A percentile compares a stretch with the other conserved stretches of the same genome.
These are phyloP conservation scores for Automeris io DNA, from an alignment of 2,888 invertebrate species.

Conservation along the genomic window DNA sequence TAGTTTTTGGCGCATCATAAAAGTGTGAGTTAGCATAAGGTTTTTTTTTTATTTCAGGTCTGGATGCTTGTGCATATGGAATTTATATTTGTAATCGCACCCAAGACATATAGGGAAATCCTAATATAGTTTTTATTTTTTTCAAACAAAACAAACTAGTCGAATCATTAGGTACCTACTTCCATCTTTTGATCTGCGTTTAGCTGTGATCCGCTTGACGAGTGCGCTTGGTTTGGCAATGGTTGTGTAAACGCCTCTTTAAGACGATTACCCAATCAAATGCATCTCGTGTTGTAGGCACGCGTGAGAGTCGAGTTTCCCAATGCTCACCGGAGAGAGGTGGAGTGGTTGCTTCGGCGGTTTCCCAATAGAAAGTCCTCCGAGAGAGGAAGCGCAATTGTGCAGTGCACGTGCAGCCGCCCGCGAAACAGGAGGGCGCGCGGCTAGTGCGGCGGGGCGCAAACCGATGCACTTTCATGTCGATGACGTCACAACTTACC, in stretches of 20 bases:
- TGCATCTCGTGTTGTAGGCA: conserved; percentile 59
- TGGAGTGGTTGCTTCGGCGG: conserved; percentile 29
- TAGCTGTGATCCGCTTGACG: neutral
- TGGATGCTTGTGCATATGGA: too few species aligned
- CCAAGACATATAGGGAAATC: too few species aligned
- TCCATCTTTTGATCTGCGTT: too few species aligned
- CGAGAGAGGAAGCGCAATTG: conserved; percentile 60
- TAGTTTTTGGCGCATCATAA: conserved; percentile 21
- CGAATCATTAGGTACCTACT: too few species aligned
- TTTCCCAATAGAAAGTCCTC: conserved; percentile 76
- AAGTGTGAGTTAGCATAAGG: conserved; percentile 65
- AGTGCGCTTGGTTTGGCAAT: conserved; percentile 11
- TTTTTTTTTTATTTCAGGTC: too few species aligned
- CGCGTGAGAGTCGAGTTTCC: conserved; percentile 66
- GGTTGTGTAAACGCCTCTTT: conserved; percentile 59
- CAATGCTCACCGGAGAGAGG: conserved; percentile 49
- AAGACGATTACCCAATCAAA: conserved; percentile 61
- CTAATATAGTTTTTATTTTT: too few species aligned
- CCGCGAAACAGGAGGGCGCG: conserved; percentile 31
- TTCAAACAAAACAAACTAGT: too few species aligned
- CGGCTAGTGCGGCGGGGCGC: conserved; percentile 42
- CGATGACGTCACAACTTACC: conserved; percentile 68
- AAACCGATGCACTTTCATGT: conserved; percentile 75
- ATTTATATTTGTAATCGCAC: too few species aligned
- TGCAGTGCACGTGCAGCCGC: conserved; percentile 40